Base-by-base conservation (phyloP, 2,113 vertebrate species). In the Antigone vipio region DNA sequence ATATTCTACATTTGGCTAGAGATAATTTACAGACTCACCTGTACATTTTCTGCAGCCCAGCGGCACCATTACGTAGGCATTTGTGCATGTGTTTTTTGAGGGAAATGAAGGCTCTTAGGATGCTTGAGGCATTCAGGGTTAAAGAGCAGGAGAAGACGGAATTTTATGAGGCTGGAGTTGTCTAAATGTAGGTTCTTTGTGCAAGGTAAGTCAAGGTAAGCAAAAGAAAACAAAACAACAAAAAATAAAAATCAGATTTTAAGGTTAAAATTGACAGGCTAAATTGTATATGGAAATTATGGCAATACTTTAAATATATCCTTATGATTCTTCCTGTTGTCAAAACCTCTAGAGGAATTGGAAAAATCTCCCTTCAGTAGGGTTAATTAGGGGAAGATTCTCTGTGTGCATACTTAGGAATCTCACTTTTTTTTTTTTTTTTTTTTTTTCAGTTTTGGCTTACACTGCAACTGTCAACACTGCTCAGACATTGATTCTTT, bases 401-500 rank as follows among this genome's bases (percentile, higher is more conserved):
- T 32, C 8, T 71, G 9, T 42, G 9, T 45, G 6, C 7, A 32
- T 45, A 11, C 20, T 29, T 66, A 26, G 5, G 35, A 74, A 71
- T 45, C 11, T 68, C 10, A 35, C 9, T 30, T 15, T 50, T 50
- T 50, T 22, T 52, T 52, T 26, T 50, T 50, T 22, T 52, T 52
- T 26, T 16, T 13, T 4, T 66, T 79, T 72, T 75, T 42, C 38
- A 76, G 9, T 16, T 79, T 90, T 85, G 21, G 3, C 7, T 73
- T 53, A n/a, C 27, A 42, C 3, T 47, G 17, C 2, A 68, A 60
- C 14, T 23, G 15, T 45, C 1, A 5, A 17, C 0, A 5, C 21
- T 79, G 16, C 24, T 76, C 9, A 60, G n/a, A 34, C 9, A 44
- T 9, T 9, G 55, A 60, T 71, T 79, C 32, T 62, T 92, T 85